Evolutionary conservation across 2,888 invertebrate genomes (phyloP).

Genomic region (Nomada goodeniana): DNA sequence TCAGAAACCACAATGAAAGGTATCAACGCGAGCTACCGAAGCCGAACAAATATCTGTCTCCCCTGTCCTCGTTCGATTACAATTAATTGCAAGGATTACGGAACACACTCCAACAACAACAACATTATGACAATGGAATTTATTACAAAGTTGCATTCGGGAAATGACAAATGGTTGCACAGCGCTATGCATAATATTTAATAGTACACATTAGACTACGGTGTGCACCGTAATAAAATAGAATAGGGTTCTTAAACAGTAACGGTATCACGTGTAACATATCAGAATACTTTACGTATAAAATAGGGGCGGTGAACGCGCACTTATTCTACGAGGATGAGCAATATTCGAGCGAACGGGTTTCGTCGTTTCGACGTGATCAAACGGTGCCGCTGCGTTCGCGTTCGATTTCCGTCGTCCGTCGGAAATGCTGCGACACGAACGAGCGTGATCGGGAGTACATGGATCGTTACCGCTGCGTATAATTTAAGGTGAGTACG

Average conservation of each 20-base stretch:
- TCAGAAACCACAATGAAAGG: too few species aligned
- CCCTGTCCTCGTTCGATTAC: too few species aligned
- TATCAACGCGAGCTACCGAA: too few species aligned
- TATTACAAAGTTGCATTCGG: constrained; percentile 77
- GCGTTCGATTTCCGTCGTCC: neutral
- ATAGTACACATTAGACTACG: constrained; percentile 77
- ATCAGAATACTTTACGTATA: constrained; percentile 51
- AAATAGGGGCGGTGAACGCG: constrained; percentile 47
- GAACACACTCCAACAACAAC: neutral
- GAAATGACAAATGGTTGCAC: constrained; percentile 75
- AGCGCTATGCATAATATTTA: constrained; percentile 73
- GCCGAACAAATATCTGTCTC: too few species aligned
- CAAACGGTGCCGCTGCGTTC: neutral
- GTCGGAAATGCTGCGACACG: constrained; percentile 8
- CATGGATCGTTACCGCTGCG: constrained; percentile 17
- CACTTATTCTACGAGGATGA: constrained; percentile 65
- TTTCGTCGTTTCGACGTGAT: constrained; percentile 27
- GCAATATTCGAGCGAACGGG: constrained; percentile 61
- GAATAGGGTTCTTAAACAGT: constrained; percentile 63
- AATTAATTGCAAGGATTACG: too few species aligned
- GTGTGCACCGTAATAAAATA: constrained; percentile 67
- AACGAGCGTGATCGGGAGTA: constrained; percentile 1
- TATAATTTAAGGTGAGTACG: constrained; percentile 52
- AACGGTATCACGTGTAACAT: constrained; percentile 62
- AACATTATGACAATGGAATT: constrained; percentile 61